Base-by-base conservation (phyloP, 2,888 invertebrate species). In the Eutolmus rufibarbis region DNA sequence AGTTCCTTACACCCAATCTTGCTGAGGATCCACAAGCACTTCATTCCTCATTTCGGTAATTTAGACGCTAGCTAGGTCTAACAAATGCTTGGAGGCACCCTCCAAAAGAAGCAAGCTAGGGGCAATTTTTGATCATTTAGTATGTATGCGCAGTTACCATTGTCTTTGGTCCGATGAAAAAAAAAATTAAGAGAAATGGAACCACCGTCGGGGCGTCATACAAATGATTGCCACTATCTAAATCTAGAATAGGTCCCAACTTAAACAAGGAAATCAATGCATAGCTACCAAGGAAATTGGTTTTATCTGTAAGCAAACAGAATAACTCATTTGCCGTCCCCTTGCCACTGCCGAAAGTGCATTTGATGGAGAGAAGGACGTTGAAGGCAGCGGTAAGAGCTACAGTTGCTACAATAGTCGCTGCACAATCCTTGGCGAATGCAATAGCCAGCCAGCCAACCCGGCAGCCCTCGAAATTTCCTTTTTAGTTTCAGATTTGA, bases 401-500 rank as follows among this genome's bases (percentile, higher is more conserved):
- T 57, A 57, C 57, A 28, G 19, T 56, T 5, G 57, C 57, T 57
- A 28, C 23, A 19, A 12, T 57, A 57, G 3, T 66, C 66, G 28
- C 12, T 66, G 28, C 66, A 19, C 23, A 19, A 23, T 28, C 66
- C 28, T 66, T 23, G 9, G 66, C 28, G 66, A 66, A 66, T 66
- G 28, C 28, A 66, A 28, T 31, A 37, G 74, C 37, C 28, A 37
- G 19, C 37, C 37, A 14, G 23, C 28, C 43, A 46, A 46, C 43
- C 43, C 12, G 28, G 66, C 28, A 4, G 66, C 66, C 12, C 66
- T 66, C 74, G 19, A 43, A 43, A 46, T 85, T 85, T 85, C 46
- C 74, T 74, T 43, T 66, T n/a, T 46, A 40, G 51, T 37, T 37
- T 85, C 74, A 85, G 85, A 74, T 85, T 85, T 85, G 85, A 85